A percentile compares a stretch with the other conserved stretches of the same genome.
These are phyloP conservation scores for Drosophila athabasca DNA, from an alignment of 1,140 invertebrate genomes.

Conservation along the genomic window DNA sequence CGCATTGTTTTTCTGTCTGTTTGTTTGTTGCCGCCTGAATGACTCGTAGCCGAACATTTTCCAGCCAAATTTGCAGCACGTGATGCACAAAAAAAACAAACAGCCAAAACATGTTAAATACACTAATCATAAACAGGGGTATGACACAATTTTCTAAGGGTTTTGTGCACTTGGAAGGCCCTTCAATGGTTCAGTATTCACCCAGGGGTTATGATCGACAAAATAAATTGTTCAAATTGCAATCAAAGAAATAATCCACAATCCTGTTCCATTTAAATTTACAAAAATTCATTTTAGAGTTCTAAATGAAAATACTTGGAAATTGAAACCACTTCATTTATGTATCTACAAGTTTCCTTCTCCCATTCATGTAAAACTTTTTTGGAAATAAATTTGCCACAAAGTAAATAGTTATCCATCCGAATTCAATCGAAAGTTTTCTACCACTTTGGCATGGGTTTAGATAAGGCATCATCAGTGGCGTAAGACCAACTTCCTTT, in stretches of 20 bases:
- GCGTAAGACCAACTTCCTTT: constrained; percentile 14
- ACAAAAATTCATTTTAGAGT: no score
- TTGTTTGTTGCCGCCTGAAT: constrained; percentile 69
- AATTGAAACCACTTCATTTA: no score
- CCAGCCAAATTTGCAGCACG: constrained; percentile 73
- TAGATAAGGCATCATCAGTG: constrained; percentile 8
- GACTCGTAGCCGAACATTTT: constrained; percentile 60
- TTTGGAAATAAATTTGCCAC: no score
- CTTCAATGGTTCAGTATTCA: no score
- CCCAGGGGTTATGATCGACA: no score
- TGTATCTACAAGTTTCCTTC: no score
- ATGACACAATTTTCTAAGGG: constrained; percentile 1
- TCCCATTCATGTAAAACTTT: constrained; percentile 2
- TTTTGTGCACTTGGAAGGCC: no score
- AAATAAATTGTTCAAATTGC: no score
- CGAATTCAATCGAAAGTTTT: no score
- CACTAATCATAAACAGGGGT: neutral
- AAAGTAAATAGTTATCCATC: constrained; percentile 9
- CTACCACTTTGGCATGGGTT: neutral
- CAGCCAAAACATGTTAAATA: constrained; percentile 21
- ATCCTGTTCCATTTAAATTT: no score
- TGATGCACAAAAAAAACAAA: constrained; percentile 42
- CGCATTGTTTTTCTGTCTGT: constrained; percentile 76
- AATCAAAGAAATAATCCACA: no score
- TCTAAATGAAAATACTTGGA: no score